phyloP scores from a whole-genome alignment of 2,113 vertebrate species.

The Sphaerodactylus townsendi region DNA sequence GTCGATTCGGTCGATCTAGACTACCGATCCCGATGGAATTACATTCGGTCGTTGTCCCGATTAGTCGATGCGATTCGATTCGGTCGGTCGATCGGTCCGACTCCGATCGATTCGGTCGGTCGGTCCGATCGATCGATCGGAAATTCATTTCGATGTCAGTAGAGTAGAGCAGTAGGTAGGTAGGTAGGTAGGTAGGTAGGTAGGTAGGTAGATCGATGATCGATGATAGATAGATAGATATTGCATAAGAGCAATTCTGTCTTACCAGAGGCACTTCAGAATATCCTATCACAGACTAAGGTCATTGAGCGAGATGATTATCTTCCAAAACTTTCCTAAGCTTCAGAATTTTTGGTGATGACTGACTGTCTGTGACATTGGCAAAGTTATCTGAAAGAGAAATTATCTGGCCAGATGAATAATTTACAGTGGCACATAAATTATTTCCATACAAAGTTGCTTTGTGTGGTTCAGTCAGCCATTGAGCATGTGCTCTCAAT shows the following conservation, averaged over 20 bases:
- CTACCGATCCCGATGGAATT: too few species aligned
- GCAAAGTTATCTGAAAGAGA: background rate
- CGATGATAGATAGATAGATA: too few species aligned
- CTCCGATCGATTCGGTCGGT: too few species aligned
- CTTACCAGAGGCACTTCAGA: background rate
- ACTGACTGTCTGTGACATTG: conserved; percentile 24
- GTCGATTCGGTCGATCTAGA: too few species aligned
- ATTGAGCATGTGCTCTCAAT: background rate
- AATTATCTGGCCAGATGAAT: background rate
- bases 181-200: too few species aligned
- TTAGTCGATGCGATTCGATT: too few species aligned
- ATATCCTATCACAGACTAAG: conserved; percentile 28
- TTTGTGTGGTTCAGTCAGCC: background rate
- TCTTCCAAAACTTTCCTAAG: conserved; percentile 31
- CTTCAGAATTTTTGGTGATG: background rate
- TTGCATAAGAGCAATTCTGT: accelerated
- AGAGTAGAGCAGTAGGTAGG: too few species aligned
- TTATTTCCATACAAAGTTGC: background rate
- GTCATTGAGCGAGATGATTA: conserved; percentile 47
- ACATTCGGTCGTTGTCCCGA: too few species aligned
- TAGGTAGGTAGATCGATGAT: too few species aligned
- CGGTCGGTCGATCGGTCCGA: too few species aligned
- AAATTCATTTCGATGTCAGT: too few species aligned
- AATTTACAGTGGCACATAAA: background rate
- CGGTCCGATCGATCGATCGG: too few species aligned